These are phyloP conservation scores for Lamproptera curius DNA, from an alignment of 2,888 invertebrate genomes.

Conservation along the genomic window DNA sequence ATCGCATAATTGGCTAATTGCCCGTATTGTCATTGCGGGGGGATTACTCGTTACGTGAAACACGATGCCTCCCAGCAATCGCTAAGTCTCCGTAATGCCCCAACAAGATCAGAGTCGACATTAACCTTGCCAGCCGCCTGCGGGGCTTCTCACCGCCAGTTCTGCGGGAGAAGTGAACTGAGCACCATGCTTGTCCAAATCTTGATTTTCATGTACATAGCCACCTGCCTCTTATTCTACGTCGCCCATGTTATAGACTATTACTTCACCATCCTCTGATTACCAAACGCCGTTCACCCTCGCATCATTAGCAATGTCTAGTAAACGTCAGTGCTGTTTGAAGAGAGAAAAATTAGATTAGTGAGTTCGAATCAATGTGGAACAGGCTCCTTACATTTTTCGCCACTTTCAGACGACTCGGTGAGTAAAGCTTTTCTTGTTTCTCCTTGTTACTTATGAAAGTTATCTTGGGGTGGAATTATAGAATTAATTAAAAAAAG, in stretches of 20 bases:
- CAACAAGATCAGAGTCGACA: constrained; percentile 32
- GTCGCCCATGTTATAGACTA: constrained; percentile 71
- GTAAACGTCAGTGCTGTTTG: constrained; percentile 5
- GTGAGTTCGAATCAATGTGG: constrained; percentile 28
- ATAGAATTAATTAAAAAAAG: not conserved
- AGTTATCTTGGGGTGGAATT: not conserved
- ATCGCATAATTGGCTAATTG: not conserved
- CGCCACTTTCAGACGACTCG: constrained; percentile 41
- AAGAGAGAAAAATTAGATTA: constrained; percentile 6
- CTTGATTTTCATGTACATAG: constrained; percentile 72
- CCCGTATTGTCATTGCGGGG: not conserved
- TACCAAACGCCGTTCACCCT: not conserved
- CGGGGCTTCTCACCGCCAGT: constrained; percentile 25
- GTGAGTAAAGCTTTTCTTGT: too few species aligned
- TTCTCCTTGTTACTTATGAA: not conserved
- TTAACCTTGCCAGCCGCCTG: constrained; percentile 31
- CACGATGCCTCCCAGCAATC: not conserved
- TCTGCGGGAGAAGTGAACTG: constrained; percentile 21
- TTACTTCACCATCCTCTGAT: constrained; percentile 50
- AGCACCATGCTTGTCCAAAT: constrained; percentile 70
- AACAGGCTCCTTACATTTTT: constrained; percentile 27
- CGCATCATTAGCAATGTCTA: constrained; percentile 7
- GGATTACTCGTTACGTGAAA: not conserved
- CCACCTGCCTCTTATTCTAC: constrained; percentile 67
- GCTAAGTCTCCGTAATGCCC: constrained; percentile 25